These are phyloP conservation scores for Triplophysa rosa DNA, from an alignment of 2,113 vertebrate species.

Conservation along the genomic window DNA sequence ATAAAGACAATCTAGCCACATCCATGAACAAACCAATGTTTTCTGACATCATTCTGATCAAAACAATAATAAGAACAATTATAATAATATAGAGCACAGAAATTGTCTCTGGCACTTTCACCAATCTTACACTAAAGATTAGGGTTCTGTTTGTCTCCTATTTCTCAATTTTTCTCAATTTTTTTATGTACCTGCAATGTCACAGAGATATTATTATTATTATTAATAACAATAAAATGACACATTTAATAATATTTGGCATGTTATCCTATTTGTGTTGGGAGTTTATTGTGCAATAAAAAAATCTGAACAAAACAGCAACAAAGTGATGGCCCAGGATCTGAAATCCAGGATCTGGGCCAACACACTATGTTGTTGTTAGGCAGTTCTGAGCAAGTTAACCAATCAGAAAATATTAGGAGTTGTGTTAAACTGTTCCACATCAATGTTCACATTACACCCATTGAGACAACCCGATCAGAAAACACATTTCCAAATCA, in stretches of 20 bases:
- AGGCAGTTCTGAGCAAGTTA: too few relatives aligned
- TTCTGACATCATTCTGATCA: conserved; percentile 53
- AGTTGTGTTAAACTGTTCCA: too few relatives aligned
- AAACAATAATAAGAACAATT: conserved; percentile 46
- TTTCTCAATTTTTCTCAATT: conserved; percentile 70
- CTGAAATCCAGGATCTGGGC: too few relatives aligned
- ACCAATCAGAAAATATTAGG: too few relatives aligned
- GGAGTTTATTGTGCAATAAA: not conserved
- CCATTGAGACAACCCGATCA: too few relatives aligned
- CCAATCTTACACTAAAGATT: conserved; percentile 62
- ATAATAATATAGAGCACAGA: conserved; percentile 76
- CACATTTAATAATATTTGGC: conserved; percentile 65
- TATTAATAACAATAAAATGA: conserved; percentile 73
- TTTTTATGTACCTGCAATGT: conserved; percentile 78
- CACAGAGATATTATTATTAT: conserved; percentile 78
- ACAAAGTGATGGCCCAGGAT: too few relatives aligned
- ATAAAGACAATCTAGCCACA: conserved; percentile 77
- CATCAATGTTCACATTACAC: too few relatives aligned
- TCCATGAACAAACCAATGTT: conserved; percentile 56
- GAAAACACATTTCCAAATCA: too few relatives aligned
- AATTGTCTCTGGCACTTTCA: conserved; percentile 76
- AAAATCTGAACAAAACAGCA: not conserved
- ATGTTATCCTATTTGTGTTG: conserved; percentile 7
- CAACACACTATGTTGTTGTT: too few relatives aligned
- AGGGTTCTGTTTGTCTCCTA: conserved; percentile 65